Evolutionary conservation across 1,140 invertebrate genomes (phyloP).

Genomic region (Cylas formicarius): DNA sequence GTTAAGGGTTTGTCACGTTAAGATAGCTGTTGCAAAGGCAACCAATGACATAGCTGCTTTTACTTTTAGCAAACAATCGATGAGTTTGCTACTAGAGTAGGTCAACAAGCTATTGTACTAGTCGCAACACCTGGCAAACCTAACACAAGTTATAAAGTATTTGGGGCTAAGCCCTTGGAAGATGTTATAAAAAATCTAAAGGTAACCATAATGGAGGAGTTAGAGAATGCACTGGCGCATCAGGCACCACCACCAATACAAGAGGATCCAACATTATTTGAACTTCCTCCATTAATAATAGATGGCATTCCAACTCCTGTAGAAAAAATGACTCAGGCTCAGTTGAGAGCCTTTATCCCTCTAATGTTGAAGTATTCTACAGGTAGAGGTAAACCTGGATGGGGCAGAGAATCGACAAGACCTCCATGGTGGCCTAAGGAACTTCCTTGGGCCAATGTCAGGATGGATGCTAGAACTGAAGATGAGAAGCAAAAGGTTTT

Average conservation of each 20-base stretch:
- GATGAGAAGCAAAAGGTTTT: constrained; percentile 97
- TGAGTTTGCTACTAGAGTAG: constrained; percentile 93
- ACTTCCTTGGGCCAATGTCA: constrained; percentile 94
- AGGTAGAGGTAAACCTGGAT: constrained; percentile 91
- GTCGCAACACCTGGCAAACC: constrained; percentile 96
- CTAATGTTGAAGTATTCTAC: constrained; percentile 98
- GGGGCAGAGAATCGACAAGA: constrained; percentile 90
- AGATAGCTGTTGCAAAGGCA: neutral
- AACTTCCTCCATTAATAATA: constrained; percentile 90
- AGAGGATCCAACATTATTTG: constrained; percentile 88
- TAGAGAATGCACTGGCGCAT: constrained; percentile 82
- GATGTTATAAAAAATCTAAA: constrained; percentile 90
- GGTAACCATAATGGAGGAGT: constrained; percentile 87
- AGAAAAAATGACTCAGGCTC: constrained; percentile 98
- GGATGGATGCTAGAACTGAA: constrained; percentile 93
- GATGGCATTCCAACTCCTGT: constrained; percentile 97
- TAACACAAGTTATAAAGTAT: constrained; percentile 91
- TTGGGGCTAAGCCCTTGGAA: constrained; percentile 93
- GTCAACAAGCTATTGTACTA: constrained; percentile 94
- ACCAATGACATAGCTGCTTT: too few species aligned
- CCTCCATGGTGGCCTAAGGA: constrained; percentile 98
- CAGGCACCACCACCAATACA: constrained; percentile 74
- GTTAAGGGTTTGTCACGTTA: constrained; percentile 56
- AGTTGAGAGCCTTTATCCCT: constrained; percentile 92
- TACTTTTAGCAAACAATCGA: constrained; percentile 82